Evolutionary conservation across 2,888 invertebrate species (phyloP).

Genomic region (Malthinus seriepunctatus): DNA sequence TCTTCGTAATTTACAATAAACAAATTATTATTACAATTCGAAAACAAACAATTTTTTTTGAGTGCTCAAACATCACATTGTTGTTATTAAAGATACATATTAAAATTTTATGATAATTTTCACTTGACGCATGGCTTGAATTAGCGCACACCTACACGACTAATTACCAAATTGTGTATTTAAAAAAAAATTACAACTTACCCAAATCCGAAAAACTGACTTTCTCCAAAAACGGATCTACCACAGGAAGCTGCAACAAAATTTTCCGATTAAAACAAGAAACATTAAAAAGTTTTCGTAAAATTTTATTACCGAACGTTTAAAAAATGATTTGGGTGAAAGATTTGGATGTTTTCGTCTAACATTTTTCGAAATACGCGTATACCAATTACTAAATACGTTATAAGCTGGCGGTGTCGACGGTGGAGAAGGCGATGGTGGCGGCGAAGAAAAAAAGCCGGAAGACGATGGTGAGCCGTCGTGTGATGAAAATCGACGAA

Average conservation of each 20-base stretch:
- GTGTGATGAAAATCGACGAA: slow-evolving; percentile 40
- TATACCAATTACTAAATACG: slow-evolving; percentile 47
- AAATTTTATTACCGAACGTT: slow-evolving; percentile 38
- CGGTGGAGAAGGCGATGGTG: slow-evolving; percentile 36
- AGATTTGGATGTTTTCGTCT: slow-evolving; percentile 40
- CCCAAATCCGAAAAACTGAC: slow-evolving; percentile 76
- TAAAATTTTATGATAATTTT: too few relatives aligned
- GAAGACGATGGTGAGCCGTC: slow-evolving; percentile 30
- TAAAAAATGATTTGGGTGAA: slow-evolving; percentile 44
- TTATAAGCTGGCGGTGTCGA: slow-evolving; percentile 43
- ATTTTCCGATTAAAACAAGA: slow-evolving; percentile 35
- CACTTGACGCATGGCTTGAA: too few relatives aligned
- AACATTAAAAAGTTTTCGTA: not conserved
- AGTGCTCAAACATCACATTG: too few relatives aligned
- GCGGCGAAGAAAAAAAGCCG: slow-evolving; percentile 24
- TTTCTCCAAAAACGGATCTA: slow-evolving; percentile 90
- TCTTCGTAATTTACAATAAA: too few relatives aligned
- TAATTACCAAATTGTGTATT: not conserved
- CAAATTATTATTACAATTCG: too few relatives aligned
- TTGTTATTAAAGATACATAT: too few relatives aligned
- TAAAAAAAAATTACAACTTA: slow-evolving; percentile 56
- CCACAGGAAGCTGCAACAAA: slow-evolving; percentile 81
- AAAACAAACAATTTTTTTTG: too few relatives aligned
- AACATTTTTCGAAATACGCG: slow-evolving; percentile 44
- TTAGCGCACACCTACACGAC: too few relatives aligned